Evolutionary conservation across 2,113 vertebrate species (phyloP).

Genomic region (Malurus cyaneus): DNA sequence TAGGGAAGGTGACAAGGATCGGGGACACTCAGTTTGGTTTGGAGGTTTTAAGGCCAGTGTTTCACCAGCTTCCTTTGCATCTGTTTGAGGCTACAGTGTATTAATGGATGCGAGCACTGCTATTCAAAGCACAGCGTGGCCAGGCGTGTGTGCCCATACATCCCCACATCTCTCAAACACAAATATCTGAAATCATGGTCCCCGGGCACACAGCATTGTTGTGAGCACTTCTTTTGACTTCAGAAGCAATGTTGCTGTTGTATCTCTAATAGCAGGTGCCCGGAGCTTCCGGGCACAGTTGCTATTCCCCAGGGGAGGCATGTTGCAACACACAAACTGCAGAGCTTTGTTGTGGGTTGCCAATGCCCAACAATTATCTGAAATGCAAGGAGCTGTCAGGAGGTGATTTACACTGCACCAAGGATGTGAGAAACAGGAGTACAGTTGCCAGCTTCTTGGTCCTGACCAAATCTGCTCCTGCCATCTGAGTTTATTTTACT

Average conservation of each 20-base stretch:
- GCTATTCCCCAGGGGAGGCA: background rate
- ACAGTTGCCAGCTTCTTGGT: constrained; percentile 26
- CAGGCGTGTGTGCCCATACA: background rate
- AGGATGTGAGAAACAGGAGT: background rate
- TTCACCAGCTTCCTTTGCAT: background rate
- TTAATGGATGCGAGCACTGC: background rate
- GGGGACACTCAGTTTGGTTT: background rate
- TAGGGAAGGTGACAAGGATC: background rate
- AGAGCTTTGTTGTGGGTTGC: constrained; percentile 45
- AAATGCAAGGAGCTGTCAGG: constrained; percentile 37
- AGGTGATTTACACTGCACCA: constrained; percentile 1
- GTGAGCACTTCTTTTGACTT: constrained; percentile 56
- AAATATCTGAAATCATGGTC: background rate
- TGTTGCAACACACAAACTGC: constrained; percentile 17
- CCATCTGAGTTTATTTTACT: constrained; percentile 35
- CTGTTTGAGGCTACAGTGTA: background rate
- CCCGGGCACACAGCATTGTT: background rate
- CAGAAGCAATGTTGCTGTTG: constrained; percentile 40
- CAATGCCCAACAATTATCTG: constrained; percentile 29
- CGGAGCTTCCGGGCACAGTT: background rate
- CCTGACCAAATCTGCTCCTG: constrained; percentile 30
- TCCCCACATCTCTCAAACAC: background rate
- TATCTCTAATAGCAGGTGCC: constrained; percentile 43
- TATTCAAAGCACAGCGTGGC: background rate
- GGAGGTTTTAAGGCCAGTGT: background rate